A percentile compares a stretch with the other conserved stretches of the same genome.
Conservation (phyloP, 2,113 vertebrate genomes). For the Tragulus kanchil region DNA sequence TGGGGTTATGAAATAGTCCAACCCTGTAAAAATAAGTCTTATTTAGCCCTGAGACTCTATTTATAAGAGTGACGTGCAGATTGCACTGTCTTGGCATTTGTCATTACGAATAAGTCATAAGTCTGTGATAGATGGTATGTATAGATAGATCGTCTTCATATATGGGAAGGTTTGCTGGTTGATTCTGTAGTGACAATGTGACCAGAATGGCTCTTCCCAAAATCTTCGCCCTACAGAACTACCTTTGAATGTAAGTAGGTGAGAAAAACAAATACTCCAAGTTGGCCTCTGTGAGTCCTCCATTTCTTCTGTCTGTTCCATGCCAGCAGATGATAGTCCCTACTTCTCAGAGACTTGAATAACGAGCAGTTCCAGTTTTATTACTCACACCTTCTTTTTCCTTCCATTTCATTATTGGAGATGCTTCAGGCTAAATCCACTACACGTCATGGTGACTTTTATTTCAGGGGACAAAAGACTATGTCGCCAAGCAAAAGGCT, state of each 20-base stretch:
- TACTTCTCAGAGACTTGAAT: slow-evolving; percentile 33
- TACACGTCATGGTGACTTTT: slow-evolving; percentile 65
- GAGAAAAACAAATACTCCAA: background rate
- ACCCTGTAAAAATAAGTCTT: slow-evolving; percentile 44
- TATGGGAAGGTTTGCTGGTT: background rate
- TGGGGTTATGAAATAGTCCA: background rate
- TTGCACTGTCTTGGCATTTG: background rate
- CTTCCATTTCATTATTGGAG: slow-evolving; percentile 44
- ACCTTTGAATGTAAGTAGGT: background rate
- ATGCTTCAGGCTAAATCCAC: slow-evolving; percentile 36
- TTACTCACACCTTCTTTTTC: slow-evolving; percentile 57
- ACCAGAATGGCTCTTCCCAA: background rate
- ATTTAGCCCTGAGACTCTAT: slow-evolving; percentile 59
- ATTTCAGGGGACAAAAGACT: slow-evolving; percentile 60
- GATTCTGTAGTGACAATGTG: background rate
- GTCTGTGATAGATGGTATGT: rapidly evolving
- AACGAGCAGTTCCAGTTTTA: slow-evolving; percentile 52
- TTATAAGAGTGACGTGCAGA: background rate
- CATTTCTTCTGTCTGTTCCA: background rate
- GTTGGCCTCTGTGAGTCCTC: background rate
- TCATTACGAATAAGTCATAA: too few relatives aligned
- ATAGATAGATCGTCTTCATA: rapidly evolving
- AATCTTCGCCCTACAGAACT: background rate
- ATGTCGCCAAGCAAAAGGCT: slow-evolving; percentile 52
- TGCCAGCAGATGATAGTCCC: background rate